phyloP scores from a whole-genome alignment of 2,888 invertebrate genomes.

The Cepaea hortensis region DNA sequence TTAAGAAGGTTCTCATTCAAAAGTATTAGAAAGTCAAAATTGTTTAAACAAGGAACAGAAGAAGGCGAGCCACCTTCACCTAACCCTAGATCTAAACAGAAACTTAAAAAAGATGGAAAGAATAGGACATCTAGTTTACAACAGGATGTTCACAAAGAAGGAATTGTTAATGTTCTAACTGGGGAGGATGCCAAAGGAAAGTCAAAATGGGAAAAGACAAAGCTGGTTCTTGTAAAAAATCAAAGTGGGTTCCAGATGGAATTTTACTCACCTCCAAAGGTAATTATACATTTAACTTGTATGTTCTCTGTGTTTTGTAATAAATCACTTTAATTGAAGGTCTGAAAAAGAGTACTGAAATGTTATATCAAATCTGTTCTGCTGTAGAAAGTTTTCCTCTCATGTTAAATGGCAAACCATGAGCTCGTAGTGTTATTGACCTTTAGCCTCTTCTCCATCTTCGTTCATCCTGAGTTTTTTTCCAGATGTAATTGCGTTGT shows the following conservation, averaged over 20 bases:
- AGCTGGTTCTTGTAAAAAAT: constrained; percentile 92
- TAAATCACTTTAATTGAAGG: neutral
- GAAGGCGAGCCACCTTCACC: constrained; percentile 78
- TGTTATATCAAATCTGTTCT: neutral
- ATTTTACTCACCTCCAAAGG: constrained; percentile 95
- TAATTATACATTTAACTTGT: constrained; percentile 64
- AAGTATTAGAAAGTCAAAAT: constrained; percentile 77
- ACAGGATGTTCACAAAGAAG: constrained; percentile 83
- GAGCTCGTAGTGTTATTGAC: too few species aligned
- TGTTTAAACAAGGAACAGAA: constrained; percentile 93
- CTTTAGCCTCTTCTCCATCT: too few species aligned
- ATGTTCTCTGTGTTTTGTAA: neutral
- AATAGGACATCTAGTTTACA: constrained; percentile 51
- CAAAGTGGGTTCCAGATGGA: constrained; percentile 94
- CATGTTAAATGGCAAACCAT: neutral
- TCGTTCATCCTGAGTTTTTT: too few species aligned
- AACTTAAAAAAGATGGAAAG: constrained; percentile 60
- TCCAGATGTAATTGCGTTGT: too few species aligned
- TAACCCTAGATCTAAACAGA: constrained; percentile 55
- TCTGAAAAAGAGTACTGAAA: too few species aligned
- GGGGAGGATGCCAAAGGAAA: constrained; percentile 88
- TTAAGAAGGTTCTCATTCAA: constrained; percentile 81
- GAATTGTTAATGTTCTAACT: constrained; percentile 92
- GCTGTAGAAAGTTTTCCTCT: neutral
- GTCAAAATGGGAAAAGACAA: constrained; percentile 95